Evolutionary conservation across 2,797 vertebrate species (phyloP), one percentile per base, ranked within the genome.

Genomic region (Xiphophorus birchmanni): DNA sequence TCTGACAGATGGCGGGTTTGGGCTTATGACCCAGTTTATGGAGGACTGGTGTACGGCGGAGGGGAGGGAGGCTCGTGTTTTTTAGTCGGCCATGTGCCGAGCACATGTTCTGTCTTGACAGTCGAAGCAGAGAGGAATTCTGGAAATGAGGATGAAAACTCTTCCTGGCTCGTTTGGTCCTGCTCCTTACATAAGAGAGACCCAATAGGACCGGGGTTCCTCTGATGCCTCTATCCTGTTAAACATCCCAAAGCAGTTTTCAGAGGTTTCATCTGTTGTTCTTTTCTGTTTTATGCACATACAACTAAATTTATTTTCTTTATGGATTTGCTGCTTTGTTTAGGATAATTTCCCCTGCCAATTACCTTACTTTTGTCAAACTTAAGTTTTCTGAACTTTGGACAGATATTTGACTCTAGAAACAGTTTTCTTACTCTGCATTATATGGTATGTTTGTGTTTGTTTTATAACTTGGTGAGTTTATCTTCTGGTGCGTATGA

Each of bases 11-110:
- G 93, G 93, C 87, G 84, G 81, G 90, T 90, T 92, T 92, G 86
- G 88, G 93, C 93, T 87, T 92, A 69, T 95, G 93, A 94, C 94
- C 93, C 92, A 95, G 83, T 94, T 94, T 91, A 87, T 89, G 87
- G 84, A 81, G 74, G 74, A 82, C 87, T 54, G 84, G 82, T 83
- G 77, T 83, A 84, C 81, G 35, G 47, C 48, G 15, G 45, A 60
- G 42, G 37, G 58, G 84, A 77, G 79, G 87, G 73, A 78, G 83
- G 77, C 86, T 87, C 67, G 47, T 92, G 60, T 37, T 65, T 21
- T 65, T 37, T 37, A 15, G 32, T 65, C 17, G 60, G 60, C 60
- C 60, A 37, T 65, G 60, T 65, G 60, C 60, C 35, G 32, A 65
- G n/a, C 60, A 65, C 60, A 90, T 93, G 89, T 88, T 90, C 82